Conservation (phyloP, 2,113 vertebrate genomes). For the Hemiprocne comata region DNA sequence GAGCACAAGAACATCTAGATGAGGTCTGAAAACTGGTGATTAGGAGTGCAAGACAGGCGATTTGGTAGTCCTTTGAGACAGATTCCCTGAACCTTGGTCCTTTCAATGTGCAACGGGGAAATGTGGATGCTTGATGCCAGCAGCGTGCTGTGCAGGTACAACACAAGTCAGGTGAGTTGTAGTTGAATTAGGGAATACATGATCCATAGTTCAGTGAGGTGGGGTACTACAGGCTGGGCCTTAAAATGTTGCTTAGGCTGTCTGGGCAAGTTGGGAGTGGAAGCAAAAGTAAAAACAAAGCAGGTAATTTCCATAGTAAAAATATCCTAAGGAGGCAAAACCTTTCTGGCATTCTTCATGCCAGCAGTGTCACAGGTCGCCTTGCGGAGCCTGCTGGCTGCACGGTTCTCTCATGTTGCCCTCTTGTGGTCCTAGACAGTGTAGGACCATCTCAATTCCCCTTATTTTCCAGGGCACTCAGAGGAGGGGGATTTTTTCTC, state of each 20-base stretch:
- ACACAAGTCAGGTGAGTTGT: neutral
- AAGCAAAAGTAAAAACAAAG: neutral
- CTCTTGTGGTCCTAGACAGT: constrained; percentile 54
- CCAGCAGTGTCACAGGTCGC: neutral
- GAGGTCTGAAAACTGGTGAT: neutral
- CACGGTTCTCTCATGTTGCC: constrained; percentile 27
- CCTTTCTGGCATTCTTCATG: neutral
- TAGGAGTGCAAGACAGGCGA: neutral
- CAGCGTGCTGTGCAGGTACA: neutral
- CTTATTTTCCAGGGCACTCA: neutral
- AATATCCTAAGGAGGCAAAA: neutral
- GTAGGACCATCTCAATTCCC: neutral
- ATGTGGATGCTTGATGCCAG: neutral
- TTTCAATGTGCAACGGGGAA: neutral
- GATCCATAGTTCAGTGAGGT: neutral
- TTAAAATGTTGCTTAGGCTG: neutral
- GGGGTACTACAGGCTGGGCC: neutral
- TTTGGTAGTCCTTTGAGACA: neutral
- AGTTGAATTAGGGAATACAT: neutral
- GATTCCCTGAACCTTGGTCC: neutral
- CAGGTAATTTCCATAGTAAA: neutral
- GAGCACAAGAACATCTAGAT: neutral
- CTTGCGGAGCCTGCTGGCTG: neutral
- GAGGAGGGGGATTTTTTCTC: neutral
- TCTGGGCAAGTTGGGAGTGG: neutral